Evolutionary conservation across 2,113 vertebrate genomes (phyloP).

Genomic region (Dendropsophus ebraccatus): DNA sequence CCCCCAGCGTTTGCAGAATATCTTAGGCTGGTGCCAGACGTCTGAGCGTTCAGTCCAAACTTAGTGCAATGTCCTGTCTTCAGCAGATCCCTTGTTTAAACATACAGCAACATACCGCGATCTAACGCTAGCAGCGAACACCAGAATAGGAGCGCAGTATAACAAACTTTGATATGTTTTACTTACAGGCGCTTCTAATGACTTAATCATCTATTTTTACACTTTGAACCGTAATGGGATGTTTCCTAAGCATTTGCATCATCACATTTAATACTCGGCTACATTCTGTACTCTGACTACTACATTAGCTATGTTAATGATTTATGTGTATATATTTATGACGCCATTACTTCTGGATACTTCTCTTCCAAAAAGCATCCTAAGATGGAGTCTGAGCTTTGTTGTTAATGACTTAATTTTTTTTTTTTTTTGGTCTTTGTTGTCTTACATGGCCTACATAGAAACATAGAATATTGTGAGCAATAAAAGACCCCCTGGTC

Average conservation of each 20-base stretch:
- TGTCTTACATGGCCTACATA: no score
- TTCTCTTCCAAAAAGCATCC: slow-evolving; percentile 10
- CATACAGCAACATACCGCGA: slow-evolving; percentile 13
- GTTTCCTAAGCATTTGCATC: slow-evolving; percentile 19
- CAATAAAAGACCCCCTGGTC: no score
- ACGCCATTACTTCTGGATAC: neutral
- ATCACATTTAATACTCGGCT: slow-evolving; percentile 5
- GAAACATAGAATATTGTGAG: no score
- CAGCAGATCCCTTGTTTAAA: slow-evolving; percentile 11
- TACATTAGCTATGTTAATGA: slow-evolving; percentile 4
- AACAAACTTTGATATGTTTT: neutral
- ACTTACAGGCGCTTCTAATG: slow-evolving; percentile 12
- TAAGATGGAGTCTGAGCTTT: slow-evolving; percentile 10
- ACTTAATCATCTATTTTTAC: slow-evolving; percentile 5
- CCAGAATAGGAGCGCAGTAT: neutral
- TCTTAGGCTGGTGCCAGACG: slow-evolving; percentile 40
- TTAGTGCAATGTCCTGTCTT: slow-evolving; percentile 22
- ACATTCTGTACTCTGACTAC: neutral
- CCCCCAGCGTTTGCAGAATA: neutral
- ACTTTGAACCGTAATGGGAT: neutral
- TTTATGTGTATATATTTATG: slow-evolving; percentile 27
- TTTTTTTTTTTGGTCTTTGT: no score
- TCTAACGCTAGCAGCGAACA: neutral
- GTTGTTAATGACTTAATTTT: slow-evolving; percentile 3
- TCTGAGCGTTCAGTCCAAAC: slow-evolving; percentile 34